Conservation (phyloP, 1,140 invertebrate genomes). For the Doryteuthis pealeii region DNA sequence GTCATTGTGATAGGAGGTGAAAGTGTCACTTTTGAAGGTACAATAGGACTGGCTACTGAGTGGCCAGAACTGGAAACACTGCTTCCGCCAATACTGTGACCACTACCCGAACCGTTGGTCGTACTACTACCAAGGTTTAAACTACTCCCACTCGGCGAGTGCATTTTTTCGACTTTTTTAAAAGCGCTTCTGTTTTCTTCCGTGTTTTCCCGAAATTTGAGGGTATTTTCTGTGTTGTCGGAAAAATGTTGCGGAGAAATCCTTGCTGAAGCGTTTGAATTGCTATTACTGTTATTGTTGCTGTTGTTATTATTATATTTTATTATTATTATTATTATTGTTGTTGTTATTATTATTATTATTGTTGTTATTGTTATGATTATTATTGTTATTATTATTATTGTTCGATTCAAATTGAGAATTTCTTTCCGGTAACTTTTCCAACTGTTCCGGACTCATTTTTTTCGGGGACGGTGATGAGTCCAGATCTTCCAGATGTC, state of each 20-base stretch:
- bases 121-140: neutral
- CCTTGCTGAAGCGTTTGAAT: neutral
- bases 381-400: neutral
- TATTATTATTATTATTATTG: too few relatives aligned
- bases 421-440: too few relatives aligned
- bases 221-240: slow-evolving; percentile 16
- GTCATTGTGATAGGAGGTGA: slow-evolving; percentile 5
- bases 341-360: too few relatives aligned
- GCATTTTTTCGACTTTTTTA: slow-evolving; percentile 47
- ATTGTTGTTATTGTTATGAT: neutral
- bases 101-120: neutral
- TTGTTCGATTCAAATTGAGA: neutral
- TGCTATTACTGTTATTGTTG: too few relatives aligned
- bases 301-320: neutral
- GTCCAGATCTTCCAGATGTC: neutral
- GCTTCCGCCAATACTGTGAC: neutral
- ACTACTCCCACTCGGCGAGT: slow-evolving; percentile 8
- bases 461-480: slow-evolving; percentile 15
- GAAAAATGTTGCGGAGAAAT: neutral
- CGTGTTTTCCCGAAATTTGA: slow-evolving; percentile 7
- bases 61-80: neutral
- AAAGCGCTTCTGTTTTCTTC: slow-evolving; percentile 45
- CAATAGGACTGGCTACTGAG: neutral
- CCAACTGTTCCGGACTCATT: neutral
- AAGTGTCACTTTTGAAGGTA: slow-evolving; percentile 4